Conservation (phyloP, 2,888 invertebrate genomes). For the Byasa hedistus region DNA sequence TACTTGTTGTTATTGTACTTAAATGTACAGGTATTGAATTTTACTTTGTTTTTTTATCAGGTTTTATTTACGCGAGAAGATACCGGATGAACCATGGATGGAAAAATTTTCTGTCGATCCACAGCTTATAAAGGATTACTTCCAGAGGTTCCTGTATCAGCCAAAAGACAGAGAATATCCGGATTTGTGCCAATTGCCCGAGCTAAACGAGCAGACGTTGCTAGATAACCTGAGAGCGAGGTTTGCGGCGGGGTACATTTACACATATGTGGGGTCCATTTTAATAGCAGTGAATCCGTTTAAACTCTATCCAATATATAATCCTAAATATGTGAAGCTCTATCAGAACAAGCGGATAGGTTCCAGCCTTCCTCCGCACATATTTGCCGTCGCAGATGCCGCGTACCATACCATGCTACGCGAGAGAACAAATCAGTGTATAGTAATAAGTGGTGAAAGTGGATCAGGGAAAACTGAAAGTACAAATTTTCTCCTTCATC, state of each 20-base stretch:
- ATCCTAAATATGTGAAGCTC: constrained; percentile 97
- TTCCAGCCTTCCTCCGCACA: constrained; percentile 96
- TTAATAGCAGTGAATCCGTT: constrained; percentile 96
- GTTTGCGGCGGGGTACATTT: constrained; percentile 95
- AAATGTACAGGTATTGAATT: constrained; percentile 22
- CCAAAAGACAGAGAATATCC: constrained; percentile 96
- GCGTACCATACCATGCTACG: constrained; percentile 97
- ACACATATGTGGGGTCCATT: constrained; percentile 97
- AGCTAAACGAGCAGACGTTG: constrained; percentile 95
- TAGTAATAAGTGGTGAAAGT: constrained; percentile 96
- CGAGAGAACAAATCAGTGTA: constrained; percentile 92
- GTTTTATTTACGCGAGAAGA: constrained; percentile 93
- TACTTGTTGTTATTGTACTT: constrained; percentile 29
- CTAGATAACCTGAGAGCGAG: constrained; percentile 93
- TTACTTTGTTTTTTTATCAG: constrained; percentile 64
- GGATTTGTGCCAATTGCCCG: constrained; percentile 96
- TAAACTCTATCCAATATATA: constrained; percentile 97
- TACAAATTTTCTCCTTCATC: constrained; percentile 96
- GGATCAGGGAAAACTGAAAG: constrained; percentile 98
- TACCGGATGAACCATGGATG: constrained; percentile 91
- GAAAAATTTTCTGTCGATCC: constrained; percentile 94
- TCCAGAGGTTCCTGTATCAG: constrained; percentile 93
- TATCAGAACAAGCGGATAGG: constrained; percentile 96
- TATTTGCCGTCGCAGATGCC: constrained; percentile 97
- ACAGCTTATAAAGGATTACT: constrained; percentile 95